Base-by-base conservation (phyloP, 2,113 vertebrate genomes). In the Campylomormyrus tamandua region DNA sequence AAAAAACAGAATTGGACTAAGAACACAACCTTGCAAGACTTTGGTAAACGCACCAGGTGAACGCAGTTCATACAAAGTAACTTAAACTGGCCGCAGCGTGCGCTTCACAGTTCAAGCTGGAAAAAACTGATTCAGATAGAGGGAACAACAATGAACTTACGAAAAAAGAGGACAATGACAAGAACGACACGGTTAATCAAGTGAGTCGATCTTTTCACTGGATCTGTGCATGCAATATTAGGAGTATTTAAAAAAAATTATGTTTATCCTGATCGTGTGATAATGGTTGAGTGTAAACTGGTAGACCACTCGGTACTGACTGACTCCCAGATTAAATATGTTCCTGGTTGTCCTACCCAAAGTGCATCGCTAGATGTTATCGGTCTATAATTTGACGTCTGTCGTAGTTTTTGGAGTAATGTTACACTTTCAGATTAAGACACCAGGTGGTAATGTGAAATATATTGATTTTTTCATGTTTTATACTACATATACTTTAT, bases 361-460 rank as follows among this genome's bases (percentile, higher is more conserved):
- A 35, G 27, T 74, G 27, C n/a, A 13, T 39, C 31, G 31, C 31
- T 77, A 77, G 70, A 39, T 35, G 35, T 77, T 35, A 77, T 80
- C 74, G 15, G 5, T 80, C 19, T 80, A 80, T 3, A 80, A 8
- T 77, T 31, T 77, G 31, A 39, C 50, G 42, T 27, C 74, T 27
- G 58, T 48, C 19, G 42, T 84, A 42, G 39, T 42, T 80, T 80
- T 3, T 84, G 17, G 6, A 31, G 62, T 27, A 49, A 50, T 85
- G 35, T 90, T 42, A 58, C 85, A 91, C 90, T 90, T 94, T 92
- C 92, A 86, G 0, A 89, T 89, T 49, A 80, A 42, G 88, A 94
- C 93, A 93, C 94, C 94, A 93, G 93, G 92, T 94, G 94, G 93
- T 90, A 92, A 91, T 93, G 92, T 94, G 89, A 90, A 74, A 56